Evolutionary conservation across 1,140 invertebrate genomes (phyloP), one percentile per base, ranked within the genome.

Genomic region (Diorhabda sublineata): DNA sequence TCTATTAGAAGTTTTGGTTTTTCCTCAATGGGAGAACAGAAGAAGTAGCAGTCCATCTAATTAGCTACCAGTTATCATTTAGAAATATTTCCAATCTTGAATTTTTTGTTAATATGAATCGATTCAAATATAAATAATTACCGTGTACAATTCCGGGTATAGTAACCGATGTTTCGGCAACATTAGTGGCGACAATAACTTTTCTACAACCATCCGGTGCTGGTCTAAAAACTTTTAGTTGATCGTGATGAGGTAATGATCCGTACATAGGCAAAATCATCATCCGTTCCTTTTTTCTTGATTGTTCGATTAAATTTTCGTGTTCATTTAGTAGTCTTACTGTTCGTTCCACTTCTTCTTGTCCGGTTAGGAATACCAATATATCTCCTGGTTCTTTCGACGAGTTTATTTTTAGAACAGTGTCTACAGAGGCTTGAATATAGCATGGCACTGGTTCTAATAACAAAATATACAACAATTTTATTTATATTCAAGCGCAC

Each of bases 101-200:
- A 26, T 26, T 26, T 26, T 26, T 26, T 2, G 26, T 26, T 26
- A 26, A 26, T 26, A 26, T 26, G 26, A 26, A 26, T 26, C 26
- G 26, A 26, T 26, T 26, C 26, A 26, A 26, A 26, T 26, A 26
- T 26, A 44, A 58, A 62, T 26, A 42, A 64, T 60, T 78, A 92
- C 91, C 92, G 81, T 96, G 97, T 69, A 92, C 89, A 74, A 99
- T 92, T 56, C 96, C 96, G 62, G 90, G 89, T 74, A 89, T 88
- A 4, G 86, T 89, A 42, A 99, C 89, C 4, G 96, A 98, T 0
- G 97, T 96, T 84, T 99, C 98, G 0, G 97, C 97, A 66, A 99
- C 95, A 80, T 99, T 99, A 3, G 98, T 99, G 0, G 97, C 93
- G 11, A 99, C 85, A 0, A 99, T 88, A 44, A 99, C 89, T 84